phyloP scores from a whole-genome alignment of 2,797 vertebrate species.

The Clarias pachynema region DNA sequence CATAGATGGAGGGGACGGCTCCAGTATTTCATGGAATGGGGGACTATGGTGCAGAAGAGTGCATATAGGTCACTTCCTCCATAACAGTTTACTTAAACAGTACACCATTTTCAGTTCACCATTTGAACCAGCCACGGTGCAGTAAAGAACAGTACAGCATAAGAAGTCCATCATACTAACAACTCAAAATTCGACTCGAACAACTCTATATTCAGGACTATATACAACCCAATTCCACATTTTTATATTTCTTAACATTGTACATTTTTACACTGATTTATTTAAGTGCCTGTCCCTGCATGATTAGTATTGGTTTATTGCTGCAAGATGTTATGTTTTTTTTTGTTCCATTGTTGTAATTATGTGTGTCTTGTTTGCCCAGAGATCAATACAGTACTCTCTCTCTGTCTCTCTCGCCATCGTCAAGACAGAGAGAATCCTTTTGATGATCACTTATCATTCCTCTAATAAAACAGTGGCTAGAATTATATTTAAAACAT shows the following conservation, averaged over 20 bases:
- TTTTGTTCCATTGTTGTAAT: background rate
- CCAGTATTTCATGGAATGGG: background rate
- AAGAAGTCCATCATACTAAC: background rate
- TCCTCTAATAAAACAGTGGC: background rate
- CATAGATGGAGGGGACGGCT: background rate
- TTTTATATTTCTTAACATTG: background rate
- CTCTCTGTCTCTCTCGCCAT: background rate
- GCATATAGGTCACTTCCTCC: background rate
- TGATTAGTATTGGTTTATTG: background rate
- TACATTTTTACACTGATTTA: background rate
- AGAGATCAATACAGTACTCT: background rate
- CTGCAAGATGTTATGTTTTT: background rate
- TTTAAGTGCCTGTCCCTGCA: background rate
- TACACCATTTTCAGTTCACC: background rate
- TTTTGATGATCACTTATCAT: background rate
- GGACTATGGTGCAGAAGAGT: background rate
- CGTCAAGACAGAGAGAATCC: background rate
- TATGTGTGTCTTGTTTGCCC: background rate
- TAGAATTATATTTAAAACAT: background rate
- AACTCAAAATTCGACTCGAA: background rate
- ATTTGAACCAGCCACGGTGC: background rate
- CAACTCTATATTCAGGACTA: background rate
- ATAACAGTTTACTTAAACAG: background rate
- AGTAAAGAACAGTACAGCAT: background rate
- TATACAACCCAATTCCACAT: background rate